Conservation (phyloP, 2,113 vertebrate genomes). For the Callospermophilus lateralis region DNA sequence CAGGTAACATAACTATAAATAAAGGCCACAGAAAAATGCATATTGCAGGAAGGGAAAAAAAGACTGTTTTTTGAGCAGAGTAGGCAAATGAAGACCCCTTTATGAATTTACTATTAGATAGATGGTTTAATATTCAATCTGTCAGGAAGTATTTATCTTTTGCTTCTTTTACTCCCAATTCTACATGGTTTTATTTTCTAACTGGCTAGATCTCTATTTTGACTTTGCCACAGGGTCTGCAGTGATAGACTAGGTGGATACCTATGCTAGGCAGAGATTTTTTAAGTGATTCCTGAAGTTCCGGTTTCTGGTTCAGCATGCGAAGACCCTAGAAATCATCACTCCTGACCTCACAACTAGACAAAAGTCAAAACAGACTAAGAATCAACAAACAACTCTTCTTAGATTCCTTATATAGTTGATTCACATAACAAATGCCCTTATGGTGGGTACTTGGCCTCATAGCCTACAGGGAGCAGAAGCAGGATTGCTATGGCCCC, state of each 20-base stretch:
- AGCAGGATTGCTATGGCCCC: not conserved
- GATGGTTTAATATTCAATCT: not conserved
- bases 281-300: not conserved
- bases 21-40: constrained; percentile 20
- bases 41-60: not conserved
- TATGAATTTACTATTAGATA: not conserved
- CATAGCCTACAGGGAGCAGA: not conserved
- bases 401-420: not conserved
- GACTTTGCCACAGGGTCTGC: not conserved
- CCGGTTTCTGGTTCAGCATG: not conserved
- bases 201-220: not conserved
- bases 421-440: not conserved
- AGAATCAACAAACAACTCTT: not conserved
- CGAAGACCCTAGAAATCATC: not conserved
- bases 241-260: not conserved
- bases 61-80: not conserved
- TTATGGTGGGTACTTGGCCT: not conserved
- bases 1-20: constrained; percentile 68
- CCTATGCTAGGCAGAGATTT: not conserved
- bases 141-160: not conserved
- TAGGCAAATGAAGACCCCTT: constrained; percentile 22
- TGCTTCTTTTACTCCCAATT: not conserved
- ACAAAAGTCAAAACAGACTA: not conserved
- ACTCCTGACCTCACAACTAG: not conserved
- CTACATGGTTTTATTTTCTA: not conserved